Conservation (phyloP, 2,888 invertebrate species). For the Dryobotodes eremita region DNA sequence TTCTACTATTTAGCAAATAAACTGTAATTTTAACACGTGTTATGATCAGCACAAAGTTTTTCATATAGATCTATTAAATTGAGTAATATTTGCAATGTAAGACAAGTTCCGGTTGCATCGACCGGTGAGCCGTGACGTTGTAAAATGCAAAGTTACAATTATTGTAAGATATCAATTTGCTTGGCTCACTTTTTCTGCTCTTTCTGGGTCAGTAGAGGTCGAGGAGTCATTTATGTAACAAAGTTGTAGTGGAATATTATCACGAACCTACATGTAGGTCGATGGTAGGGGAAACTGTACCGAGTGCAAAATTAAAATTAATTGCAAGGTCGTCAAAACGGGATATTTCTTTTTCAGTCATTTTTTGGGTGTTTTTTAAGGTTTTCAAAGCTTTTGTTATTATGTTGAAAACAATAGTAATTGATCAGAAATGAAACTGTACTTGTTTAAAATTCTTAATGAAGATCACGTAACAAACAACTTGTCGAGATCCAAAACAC, state of each 20-base stretch:
- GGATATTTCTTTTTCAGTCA: not conserved
- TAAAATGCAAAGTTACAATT: not conserved
- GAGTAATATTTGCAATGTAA: not conserved
- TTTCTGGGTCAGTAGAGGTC: slow-evolving; percentile 16
- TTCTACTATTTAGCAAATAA: not conserved
- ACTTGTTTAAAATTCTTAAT: not conserved
- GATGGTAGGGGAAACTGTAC: not conserved
- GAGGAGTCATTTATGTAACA: slow-evolving; percentile 10
- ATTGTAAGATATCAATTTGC: not conserved
- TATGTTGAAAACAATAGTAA: not conserved
- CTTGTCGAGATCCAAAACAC: not conserved
- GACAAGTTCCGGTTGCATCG: not conserved
- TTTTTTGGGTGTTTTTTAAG: not conserved
- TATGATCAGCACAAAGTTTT: not conserved
- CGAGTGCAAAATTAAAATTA: not conserved
- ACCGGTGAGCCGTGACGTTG: not conserved
- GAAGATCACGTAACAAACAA: not conserved
- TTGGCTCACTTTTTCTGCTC: slow-evolving; percentile 2
- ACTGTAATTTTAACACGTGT: not conserved
- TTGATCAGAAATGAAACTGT: not conserved
- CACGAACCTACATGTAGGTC: not conserved
- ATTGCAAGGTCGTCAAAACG: not conserved
- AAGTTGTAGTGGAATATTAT: slow-evolving; percentile 25
- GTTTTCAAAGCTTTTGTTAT: not conserved
- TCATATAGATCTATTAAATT: not conserved